These are phyloP conservation scores for Mohoua ochrocephala DNA, from an alignment of 2,113 vertebrate species.

Conservation along the genomic window DNA sequence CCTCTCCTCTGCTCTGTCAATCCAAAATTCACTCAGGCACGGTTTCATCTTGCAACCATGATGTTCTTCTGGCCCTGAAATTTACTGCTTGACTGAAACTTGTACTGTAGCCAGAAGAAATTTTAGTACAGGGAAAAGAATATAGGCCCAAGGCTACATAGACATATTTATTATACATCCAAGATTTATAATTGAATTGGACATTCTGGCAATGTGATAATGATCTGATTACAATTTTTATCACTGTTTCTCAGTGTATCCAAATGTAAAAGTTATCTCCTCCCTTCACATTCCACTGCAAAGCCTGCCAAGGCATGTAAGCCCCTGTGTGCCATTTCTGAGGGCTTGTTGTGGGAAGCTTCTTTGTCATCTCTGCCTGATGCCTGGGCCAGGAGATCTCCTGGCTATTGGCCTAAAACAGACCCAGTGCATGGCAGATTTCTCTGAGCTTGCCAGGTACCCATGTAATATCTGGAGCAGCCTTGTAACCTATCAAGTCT, in stretches of 20 bases:
- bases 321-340: background rate
- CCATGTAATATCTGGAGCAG: background rate
- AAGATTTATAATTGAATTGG: slow-evolving; percentile 31
- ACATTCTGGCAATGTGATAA: slow-evolving; percentile 17
- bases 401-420: slow-evolving; percentile 9
- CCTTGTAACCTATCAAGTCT: background rate
- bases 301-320: background rate
- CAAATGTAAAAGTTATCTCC: background rate
- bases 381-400: background rate
- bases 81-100: background rate
- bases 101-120: background rate
- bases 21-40: background rate
- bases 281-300: background rate
- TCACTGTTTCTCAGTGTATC: background rate
- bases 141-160: background rate
- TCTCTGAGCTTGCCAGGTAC: background rate
- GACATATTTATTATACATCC: background rate
- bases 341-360: background rate
- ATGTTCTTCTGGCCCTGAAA: background rate
- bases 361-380: background rate
- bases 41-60: background rate
- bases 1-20: background rate
- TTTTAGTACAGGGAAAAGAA: background rate
- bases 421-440: background rate
- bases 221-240: slow-evolving; percentile 8